phyloP scores from a whole-genome alignment of 2,888 invertebrate genomes.

The Xestoiulus laeticollis region DNA sequence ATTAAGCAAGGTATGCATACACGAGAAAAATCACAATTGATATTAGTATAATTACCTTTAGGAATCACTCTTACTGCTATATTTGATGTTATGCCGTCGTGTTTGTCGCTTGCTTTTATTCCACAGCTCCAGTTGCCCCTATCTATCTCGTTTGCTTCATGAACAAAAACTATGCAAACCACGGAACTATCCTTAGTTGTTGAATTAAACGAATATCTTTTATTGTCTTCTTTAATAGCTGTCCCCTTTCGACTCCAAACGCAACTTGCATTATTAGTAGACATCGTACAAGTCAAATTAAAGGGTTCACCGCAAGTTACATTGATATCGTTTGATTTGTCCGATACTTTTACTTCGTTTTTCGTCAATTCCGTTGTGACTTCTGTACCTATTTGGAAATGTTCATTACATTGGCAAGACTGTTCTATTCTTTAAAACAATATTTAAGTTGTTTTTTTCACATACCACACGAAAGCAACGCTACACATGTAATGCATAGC shows the following conservation, averaged over 20 bases:
- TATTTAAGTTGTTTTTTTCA: not conserved
- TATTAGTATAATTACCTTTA: not conserved
- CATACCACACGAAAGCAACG: not conserved
- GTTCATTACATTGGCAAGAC: not conserved
- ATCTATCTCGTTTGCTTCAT: not conserved
- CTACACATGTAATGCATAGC: not conserved
- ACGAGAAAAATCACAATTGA: not conserved
- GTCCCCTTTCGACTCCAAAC: not conserved
- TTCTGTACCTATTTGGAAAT: not conserved
- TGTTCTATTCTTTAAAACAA: no score
- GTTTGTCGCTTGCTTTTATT: not conserved
- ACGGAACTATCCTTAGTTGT: not conserved
- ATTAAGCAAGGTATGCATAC: not conserved
- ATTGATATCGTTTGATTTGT: not conserved
- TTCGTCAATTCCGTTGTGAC: not conserved
- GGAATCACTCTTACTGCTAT: not conserved
- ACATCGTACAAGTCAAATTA: not conserved
- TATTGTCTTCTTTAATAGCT: not conserved
- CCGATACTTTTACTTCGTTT: not conserved
- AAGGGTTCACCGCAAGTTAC: not conserved
- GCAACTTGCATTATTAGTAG: not conserved
- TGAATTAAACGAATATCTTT: not conserved
- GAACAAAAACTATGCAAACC: not conserved
- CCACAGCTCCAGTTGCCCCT: not conserved
- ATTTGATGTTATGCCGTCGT: not conserved